phyloP scores from a whole-genome alignment of 1,140 invertebrate species.

The Oryctes rhinoceros region DNA sequence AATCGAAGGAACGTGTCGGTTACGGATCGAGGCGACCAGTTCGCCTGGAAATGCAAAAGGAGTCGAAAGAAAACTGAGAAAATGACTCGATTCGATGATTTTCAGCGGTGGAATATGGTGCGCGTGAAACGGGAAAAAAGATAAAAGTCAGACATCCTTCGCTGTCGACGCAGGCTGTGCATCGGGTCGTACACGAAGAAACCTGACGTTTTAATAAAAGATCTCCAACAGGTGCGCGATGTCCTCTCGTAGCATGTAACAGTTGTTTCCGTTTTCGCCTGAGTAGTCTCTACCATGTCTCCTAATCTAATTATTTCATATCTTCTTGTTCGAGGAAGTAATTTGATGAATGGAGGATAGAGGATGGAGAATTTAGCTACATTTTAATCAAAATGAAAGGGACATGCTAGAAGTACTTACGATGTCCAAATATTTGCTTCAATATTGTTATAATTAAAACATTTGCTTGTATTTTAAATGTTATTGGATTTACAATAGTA shows the following conservation, averaged over 20 bases:
- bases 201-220: conserved; percentile 21
- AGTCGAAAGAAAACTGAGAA: neutral
- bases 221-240: conserved; percentile 16
- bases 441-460: no score
- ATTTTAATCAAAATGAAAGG: no score
- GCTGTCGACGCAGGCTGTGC: neutral
- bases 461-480: no score
- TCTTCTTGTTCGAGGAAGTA: no score
- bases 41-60: neutral
- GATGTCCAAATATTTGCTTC: no score
- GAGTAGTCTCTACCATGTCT: neutral
- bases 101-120: neutral
- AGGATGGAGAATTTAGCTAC: no score
- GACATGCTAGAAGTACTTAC: no score
- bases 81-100: neutral
- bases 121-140: neutral
- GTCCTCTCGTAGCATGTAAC: neutral
- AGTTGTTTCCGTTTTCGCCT: neutral
- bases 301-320: no score
- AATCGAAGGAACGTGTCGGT: no score
- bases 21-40: neutral
- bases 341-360: no score
- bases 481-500: no score
- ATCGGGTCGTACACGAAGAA: neutral
- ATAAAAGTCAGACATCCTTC: neutral